Evolutionary conservation across 2,888 invertebrate genomes (phyloP), one percentile per base, ranked within the genome.

Genomic region (Cabera pusaria): DNA sequence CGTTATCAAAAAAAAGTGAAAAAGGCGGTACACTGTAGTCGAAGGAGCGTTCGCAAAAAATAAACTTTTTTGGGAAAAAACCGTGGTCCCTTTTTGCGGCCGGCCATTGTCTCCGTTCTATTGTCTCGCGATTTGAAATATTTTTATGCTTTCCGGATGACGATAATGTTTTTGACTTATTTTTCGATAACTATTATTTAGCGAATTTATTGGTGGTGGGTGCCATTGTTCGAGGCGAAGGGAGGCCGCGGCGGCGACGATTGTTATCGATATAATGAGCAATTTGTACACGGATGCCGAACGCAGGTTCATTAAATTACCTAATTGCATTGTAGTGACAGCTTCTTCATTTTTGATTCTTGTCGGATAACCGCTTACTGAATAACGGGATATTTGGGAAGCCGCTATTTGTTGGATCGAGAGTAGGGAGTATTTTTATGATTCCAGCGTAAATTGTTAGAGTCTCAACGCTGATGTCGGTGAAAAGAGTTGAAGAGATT

Each of bases 131-230:
- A 79, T 84, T 84, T 81, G 72, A 87, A 84, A 85, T 84, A 83
- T 85, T 87, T 84, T 85, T 85, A 86, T 84, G 85, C 77, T 84
- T 80, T 73, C 82, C 84, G 84, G 85, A 81, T 83, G 80, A 78
- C 79, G 67, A 81, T 84, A 84, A 82, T 76, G 78, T 78, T 82
- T 83, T 78, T 74, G 75, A 76, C 73, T 81, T 84, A 83, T 83
- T 82, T 80, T 78, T 80, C 77, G 73, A 81, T 81, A 79, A 83
- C 88, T 86, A 87, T 88, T 84, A 88, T 85, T 82, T 82, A 78
- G 77, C 74, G 74, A 71, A 84, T 87, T 88, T 88, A 87, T 88
- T 72, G 80, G 52, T 56, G 52, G 54, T 56, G 55, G 50, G 31
- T 53, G 56, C 52, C 55, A 68, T 72, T 73, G 74, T 75, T 64